Conservation (phyloP, 2,888 invertebrate species). For the Tipula unca region DNA sequence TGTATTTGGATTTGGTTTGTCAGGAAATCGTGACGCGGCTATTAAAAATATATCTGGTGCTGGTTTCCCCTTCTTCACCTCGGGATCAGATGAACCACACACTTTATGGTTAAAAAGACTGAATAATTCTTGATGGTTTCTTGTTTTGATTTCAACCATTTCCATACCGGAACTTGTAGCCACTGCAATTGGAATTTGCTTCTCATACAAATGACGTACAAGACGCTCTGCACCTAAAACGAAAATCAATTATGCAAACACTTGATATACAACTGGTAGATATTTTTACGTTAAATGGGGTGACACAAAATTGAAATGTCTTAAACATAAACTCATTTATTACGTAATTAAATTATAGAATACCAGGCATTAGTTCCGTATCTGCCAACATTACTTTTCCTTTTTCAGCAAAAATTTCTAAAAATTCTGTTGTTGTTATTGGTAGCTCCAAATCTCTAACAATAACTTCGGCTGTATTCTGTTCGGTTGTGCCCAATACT, state of each 20-base stretch:
- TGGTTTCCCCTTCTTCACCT: constrained; percentile 80
- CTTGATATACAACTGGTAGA: background rate
- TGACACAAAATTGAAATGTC: background rate
- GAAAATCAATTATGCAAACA: background rate
- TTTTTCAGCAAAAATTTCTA: constrained; percentile 49
- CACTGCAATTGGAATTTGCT: constrained; percentile 72
- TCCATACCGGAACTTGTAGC: constrained; percentile 76
- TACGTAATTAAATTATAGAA: constrained; percentile 23
- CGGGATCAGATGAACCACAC: constrained; percentile 72
- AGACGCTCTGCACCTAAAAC: constrained; percentile 66
- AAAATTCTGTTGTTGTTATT: constrained; percentile 56
- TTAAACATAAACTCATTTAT: background rate
- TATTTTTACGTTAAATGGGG: background rate
- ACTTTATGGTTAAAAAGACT: constrained; percentile 66
- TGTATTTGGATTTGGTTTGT: constrained; percentile 49
- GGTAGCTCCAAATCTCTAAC: constrained; percentile 60
- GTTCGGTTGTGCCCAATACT: constrained; percentile 66
- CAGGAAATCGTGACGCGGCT: constrained; percentile 62
- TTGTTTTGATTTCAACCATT: constrained; percentile 62
- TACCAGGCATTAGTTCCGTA: constrained; percentile 62
- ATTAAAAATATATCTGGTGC: constrained; percentile 81
- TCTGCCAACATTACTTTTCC: constrained; percentile 53
- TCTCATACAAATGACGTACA: constrained; percentile 62
- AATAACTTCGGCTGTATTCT: constrained; percentile 57
- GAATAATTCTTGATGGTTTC: constrained; percentile 56